Evolutionary conservation across 2,113 vertebrate species (phyloP), one percentile per base, ranked within the genome.

Genomic region (Pseudopipra pipra): DNA sequence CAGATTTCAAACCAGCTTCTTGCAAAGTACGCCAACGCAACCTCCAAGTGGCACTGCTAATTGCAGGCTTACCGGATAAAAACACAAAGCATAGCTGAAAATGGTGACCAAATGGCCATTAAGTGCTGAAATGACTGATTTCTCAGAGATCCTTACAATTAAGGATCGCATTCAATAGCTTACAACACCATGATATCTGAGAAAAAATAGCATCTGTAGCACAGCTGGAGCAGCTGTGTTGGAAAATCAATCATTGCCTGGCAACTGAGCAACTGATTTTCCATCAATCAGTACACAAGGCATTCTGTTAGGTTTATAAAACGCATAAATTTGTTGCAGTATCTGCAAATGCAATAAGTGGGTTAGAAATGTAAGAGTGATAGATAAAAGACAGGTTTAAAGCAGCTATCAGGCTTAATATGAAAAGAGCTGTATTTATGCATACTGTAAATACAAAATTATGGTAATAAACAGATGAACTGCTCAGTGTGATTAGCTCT

Each of bases 161-260:
- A 98, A 95, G 85, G 75, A 94, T 94, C 67, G 47, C 82, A 96
- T 97, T 97, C 96, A 76, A 77, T 35, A 80, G 87, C 89, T 97
- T 92, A 94, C 86, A 93, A 22, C 92, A 94, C 95, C 81, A 91
- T 84, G 94, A 94, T 90, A 97, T 94, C 96, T 75, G 95, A 97
- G 97, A 97, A 93, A 97, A 83, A 92, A 96, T 68, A 91, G 95
- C 98, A 98, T 98, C 98, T 98, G 98, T 67, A 95, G 95, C 96
- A 97, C 98, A 98, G 98, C 98, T 98, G 98, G 97, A 98, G 95
- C 97, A 98, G 98, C 97, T 97, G 97, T 96, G 95, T 97, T 97
- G 97, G 97, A 97, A 98, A 98, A 98, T 98, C 98, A 98, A 97
- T 98, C 98, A 98, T 97, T 97, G 96, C 96, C 95, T 97, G 97